Base-by-base conservation (phyloP, 2,113 vertebrate species). In the Hyaena hyaena region DNA sequence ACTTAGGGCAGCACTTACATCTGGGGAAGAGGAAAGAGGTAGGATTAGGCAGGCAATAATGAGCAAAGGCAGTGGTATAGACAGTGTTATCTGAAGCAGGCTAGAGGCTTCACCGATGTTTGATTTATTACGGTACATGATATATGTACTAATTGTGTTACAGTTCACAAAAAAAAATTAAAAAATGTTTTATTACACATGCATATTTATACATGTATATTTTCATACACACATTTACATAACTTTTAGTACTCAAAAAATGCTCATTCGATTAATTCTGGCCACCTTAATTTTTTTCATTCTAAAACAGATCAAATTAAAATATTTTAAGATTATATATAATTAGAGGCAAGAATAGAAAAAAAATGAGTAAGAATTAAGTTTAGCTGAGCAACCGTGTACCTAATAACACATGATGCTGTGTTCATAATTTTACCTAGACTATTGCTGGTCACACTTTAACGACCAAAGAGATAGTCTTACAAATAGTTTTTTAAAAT, bases 281-380 rank as follows among this genome's bases (percentile, higher is more conserved):
- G 55, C 24, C 74, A 90, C 48, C 15, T 83, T 73, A 77, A 84
- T 82, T 86, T 93, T 33, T 61, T 93, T 69, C 15, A 0, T 65
- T 94, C 33, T 79, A 84, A 92, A 94, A 94, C 23, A 77, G 68
- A 77, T 31, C 23, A 53, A 95, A 45, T 50, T 33, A 85, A 90
- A 90, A 58, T 73, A 86, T 68, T 82, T 93, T 68, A 74, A 81
- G 21, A 66, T 66, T 7, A 10, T 28, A 92, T 35, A 69, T 19
- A 88, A 80, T 86, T 58, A 66, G 10, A 95, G 24, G 73, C 33
- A 85, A 93, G 65, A 85, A 74, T 7, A 73, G 5, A 4, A 81
- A 97, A 39, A 39, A 90, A 89, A 66, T 33, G 9, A 95, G 43
- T 85, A 93, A 93, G 86, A 90, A 7, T 65, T 83, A 93, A 73